Conservation (phyloP, 2,888 invertebrate genomes). For the Bellardia bayeri region DNA sequence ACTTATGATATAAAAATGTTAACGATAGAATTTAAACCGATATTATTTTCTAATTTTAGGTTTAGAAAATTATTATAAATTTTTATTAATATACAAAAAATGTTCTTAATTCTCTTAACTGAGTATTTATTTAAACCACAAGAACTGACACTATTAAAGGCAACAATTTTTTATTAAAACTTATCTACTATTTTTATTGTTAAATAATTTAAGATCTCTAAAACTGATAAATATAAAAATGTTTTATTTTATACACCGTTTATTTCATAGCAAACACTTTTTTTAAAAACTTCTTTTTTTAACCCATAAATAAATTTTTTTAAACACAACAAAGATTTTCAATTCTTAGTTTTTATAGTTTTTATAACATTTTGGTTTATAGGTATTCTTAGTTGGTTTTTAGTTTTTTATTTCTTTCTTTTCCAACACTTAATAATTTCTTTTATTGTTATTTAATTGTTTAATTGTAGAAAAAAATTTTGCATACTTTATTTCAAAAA, state of each 20-base stretch:
- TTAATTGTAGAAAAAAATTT: constrained; percentile 5
- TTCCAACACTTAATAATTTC: not conserved
- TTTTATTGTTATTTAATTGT: constrained; percentile 21
- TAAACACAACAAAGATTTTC: constrained; percentile 4
- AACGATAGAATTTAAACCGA: too few relatives aligned
- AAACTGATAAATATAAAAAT: too few relatives aligned
- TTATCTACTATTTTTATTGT: too few relatives aligned
- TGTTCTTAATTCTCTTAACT: too few relatives aligned
- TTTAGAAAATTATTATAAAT: too few relatives aligned
- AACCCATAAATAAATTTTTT: constrained; percentile 11
- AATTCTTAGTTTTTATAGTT: constrained; percentile 11
- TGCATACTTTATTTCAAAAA: constrained; percentile 50
- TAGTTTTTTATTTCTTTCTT: not conserved
- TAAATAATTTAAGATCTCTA: too few relatives aligned
- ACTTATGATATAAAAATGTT: too few relatives aligned
- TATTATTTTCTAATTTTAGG: too few relatives aligned
- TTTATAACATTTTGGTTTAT: not conserved
- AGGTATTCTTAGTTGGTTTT: not conserved
- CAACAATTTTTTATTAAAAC: too few relatives aligned
- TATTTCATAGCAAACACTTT: not conserved
- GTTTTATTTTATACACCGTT: not conserved
- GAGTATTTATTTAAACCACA: too few relatives aligned
- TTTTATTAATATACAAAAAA: too few relatives aligned
- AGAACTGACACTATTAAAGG: too few relatives aligned
- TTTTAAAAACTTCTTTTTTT: not conserved